Evolutionary conservation across 2,797 vertebrate genomes (phyloP).

Genomic region (Eulemur mongoz): DNA sequence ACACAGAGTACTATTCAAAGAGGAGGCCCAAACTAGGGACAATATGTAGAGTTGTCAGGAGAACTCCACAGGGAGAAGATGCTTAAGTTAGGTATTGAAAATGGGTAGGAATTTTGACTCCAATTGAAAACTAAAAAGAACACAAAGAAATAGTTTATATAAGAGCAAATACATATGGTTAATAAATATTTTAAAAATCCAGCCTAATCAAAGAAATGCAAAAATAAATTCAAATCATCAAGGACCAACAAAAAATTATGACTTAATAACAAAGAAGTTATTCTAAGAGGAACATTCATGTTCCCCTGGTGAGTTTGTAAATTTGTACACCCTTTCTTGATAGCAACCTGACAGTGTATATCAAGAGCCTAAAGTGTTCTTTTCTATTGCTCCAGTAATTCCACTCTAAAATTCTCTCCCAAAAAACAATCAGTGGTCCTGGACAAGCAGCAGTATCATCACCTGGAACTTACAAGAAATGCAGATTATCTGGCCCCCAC

Average conservation of each 20-base stretch:
- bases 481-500: not conserved
- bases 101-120: not conserved
- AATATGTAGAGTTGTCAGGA: accelerated
- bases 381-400: not conserved
- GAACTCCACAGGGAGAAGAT: not conserved
- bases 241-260: not conserved
- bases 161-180: not conserved
- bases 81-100: not conserved
- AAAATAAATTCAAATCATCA: not conserved
- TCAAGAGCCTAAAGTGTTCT: not conserved
- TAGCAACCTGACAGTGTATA: not conserved
- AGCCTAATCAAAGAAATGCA: slow-evolving; percentile 14
- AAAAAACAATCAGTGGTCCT: not conserved
- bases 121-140: not conserved
- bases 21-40: not conserved
- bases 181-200: not conserved
- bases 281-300: not conserved
- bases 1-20: not conserved
- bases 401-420: not conserved
- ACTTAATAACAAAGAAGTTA: not conserved
- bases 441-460: not conserved
- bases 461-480: not conserved
- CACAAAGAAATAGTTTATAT: not conserved
- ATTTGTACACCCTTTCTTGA: not conserved
- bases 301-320: not conserved